Evolutionary conservation across 2,113 vertebrate species (phyloP), one percentile per base, ranked within the genome.

Genomic region (Octodon degus): DNA sequence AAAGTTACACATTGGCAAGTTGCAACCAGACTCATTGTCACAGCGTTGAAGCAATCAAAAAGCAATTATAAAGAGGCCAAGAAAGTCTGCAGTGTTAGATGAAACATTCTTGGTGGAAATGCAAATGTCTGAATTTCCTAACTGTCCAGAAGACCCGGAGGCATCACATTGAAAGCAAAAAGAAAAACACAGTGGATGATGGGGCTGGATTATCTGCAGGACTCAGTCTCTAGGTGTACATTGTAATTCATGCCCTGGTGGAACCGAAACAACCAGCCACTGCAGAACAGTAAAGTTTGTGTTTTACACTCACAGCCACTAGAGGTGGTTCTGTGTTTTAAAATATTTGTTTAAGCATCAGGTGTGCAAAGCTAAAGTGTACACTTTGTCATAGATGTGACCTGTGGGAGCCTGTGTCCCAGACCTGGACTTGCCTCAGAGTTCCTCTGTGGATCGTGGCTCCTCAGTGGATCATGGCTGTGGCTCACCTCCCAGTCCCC

Each of bases 41-140:
- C 58, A 58, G 67, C 24, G 43, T 67, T 43, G 50, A 76, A 95
- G 53, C 37, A 86, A 76, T 67, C 24, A 80, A 58, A 90, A 86
- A 47, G 62, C 89, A 94, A 81, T 92, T 86, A 74, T 30, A 84
- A 76, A 90, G 72, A 90, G 91, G 58, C 74, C 86, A 67, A 74
- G 81, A 72, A 80, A 74, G 81, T 82, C 22, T 11, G 32, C 47
- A 65, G 63, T 72, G 17, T 80, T 37, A 60, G 63, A 89, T 81
- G 47, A 86, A 68, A 87, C 24, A 90, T 40, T 11, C 55, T 19
- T 63, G 30, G 34, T 22, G 83, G 60, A 62, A 83, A 55, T 86
- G 30, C 17, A 20, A 43, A 60, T 25, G 53, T 96, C 14, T 74
- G 80, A 53, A 43, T 81, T 65, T 65, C 50, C 43, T 77, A 77